Conservation (phyloP, 1,140 invertebrate genomes). For the Lepidurus apus region DNA sequence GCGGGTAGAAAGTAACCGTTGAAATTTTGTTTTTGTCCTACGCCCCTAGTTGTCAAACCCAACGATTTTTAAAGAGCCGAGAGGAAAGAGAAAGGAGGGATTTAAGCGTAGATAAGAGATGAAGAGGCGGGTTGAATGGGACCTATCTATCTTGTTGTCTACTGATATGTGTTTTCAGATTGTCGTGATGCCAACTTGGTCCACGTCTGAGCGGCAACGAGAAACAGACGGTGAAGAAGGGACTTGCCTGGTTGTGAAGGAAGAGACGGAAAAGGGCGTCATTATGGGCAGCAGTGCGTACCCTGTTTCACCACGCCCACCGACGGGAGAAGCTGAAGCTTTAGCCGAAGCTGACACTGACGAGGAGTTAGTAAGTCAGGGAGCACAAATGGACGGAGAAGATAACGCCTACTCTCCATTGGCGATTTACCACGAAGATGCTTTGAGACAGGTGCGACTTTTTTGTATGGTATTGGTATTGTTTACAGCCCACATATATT, state of each 20-base stretch:
- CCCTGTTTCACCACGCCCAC: background rate
- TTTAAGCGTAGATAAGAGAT: background rate
- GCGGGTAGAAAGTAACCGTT: too few relatives aligned
- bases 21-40: too few relatives aligned
- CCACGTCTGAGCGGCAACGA: background rate
- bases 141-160: background rate
- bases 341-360: conserved; percentile 2
- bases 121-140: background rate
- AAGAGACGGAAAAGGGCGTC: background rate
- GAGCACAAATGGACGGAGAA: background rate
- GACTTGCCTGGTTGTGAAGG: background rate
- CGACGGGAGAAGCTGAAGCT: background rate
- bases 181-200: background rate
- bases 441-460: background rate
- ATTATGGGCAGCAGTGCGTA: background rate
- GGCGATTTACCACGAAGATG: background rate
- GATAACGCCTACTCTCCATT: background rate
- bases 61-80: too few relatives aligned
- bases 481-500: too few relatives aligned
- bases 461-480: background rate
- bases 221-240: background rate
- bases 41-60: too few relatives aligned
- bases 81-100: too few relatives aligned
- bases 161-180: background rate
- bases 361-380: background rate